These are phyloP conservation scores for Amblyraja radiata DNA, from an alignment of 2,797 vertebrate genomes.

Conservation along the genomic window DNA sequence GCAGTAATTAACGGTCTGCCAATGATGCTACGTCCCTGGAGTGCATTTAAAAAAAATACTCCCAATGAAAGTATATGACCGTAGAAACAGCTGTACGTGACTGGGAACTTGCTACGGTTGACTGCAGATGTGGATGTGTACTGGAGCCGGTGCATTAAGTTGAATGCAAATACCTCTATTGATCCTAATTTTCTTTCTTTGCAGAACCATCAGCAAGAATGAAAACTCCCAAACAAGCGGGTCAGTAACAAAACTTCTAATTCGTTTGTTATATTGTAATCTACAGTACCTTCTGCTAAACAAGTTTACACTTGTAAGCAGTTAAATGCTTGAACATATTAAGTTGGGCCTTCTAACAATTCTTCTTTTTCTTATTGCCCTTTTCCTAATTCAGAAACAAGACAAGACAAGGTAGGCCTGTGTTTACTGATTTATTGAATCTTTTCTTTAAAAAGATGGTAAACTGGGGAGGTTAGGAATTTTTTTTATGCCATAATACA, in stretches of 20 bases:
- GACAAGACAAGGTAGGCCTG: slow-evolving; percentile 16
- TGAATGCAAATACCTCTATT: neutral
- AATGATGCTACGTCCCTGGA: neutral
- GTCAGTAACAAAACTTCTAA: slow-evolving; percentile 53
- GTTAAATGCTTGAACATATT: neutral
- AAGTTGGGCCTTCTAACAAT: neutral
- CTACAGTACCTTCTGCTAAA: neutral
- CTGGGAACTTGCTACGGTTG: neutral
- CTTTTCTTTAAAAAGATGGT: neutral
- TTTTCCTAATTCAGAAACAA: neutral
- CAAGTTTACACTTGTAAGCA: neutral
- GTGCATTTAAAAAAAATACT: neutral
- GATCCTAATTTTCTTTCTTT: slow-evolving; percentile 39
- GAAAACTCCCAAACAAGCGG: slow-evolving; percentile 77
- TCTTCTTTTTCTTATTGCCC: neutral
- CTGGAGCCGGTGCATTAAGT: neutral
- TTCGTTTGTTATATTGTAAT: neutral
- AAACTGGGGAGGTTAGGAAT: neutral
- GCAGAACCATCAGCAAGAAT: slow-evolving; percentile 84
- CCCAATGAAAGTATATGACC: neutral
- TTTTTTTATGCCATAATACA: neutral
- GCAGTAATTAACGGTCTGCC: neutral
- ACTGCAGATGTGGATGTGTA: neutral
- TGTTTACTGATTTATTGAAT: neutral
- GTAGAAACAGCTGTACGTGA: neutral